Conservation (phyloP, 2,113 vertebrate genomes). For the Engraulis encrasicolus region DNA sequence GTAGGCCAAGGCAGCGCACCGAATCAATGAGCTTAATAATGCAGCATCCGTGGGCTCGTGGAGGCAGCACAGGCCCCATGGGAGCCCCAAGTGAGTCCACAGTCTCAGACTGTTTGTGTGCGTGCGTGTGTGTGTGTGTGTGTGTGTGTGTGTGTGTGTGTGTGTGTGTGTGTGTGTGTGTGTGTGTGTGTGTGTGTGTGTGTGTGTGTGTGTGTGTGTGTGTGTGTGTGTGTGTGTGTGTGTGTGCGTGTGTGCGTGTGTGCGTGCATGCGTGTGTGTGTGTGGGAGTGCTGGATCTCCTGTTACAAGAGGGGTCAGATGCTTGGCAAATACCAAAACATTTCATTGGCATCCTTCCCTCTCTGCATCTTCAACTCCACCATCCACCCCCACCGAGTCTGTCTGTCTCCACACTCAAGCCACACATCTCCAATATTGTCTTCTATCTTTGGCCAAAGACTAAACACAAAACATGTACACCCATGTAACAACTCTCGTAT, state of each 20-base stretch:
- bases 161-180: too few species aligned
- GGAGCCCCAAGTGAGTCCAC: too few species aligned
- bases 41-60: conserved; percentile 7
- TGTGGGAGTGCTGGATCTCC: conserved; percentile 39
- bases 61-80: conserved; percentile 1
- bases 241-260: too few species aligned
- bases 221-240: too few species aligned
- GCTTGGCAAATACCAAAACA: conserved; percentile 43
- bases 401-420: not conserved
- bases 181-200: too few species aligned
- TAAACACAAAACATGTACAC: not conserved
- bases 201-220: too few species aligned
- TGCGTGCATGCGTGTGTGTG: too few species aligned
- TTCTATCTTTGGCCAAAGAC: not conserved
- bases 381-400: not conserved
- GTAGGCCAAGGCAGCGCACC: not conserved
- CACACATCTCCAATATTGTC: not conserved
- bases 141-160: too few species aligned
- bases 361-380: not conserved
- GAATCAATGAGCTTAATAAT: conserved; percentile 39
- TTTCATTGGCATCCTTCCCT: conserved; percentile 30
- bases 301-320: conserved; percentile 44
- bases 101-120: too few species aligned
- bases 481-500: not conserved
- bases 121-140: too few species aligned